Base-by-base conservation (phyloP, 2,888 invertebrate genomes). In the Zhuqinia jingwanae region DNA sequence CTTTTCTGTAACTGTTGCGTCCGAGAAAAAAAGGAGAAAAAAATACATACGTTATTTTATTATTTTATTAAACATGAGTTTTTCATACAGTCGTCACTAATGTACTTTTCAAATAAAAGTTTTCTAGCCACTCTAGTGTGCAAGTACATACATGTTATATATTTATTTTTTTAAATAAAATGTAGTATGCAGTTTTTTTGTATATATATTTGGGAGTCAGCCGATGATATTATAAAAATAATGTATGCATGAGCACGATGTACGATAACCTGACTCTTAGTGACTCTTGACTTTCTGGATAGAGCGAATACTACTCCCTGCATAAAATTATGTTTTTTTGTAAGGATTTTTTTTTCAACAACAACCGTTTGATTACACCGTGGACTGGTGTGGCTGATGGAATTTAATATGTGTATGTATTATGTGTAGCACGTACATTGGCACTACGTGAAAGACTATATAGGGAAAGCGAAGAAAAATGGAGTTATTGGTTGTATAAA, bases 1-100 rank as follows among this genome's bases (percentile, higher is more conserved):
- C 90, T 93, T 93, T 89, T 93, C 92, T 36, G 93, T 92, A 89
- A 93, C 93, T 93, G 91, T 81, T 91, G 91, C 81, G 47, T 81
- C 77, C 60, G 77, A 87, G 60, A 87, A 82, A 53, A 75, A 77
- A 36, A 36, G 36, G 36, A 36, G 8, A n/a, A 53, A 77, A 76
- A 53, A 56, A 45, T 42, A 70, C 36, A 60, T 58, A 22, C 1
- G n/a, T n/a, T 2, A 20, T 58, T 25, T 2, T 10, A 11, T 56
- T 56, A 5, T 60, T 8, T 50, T 50, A 15, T 15, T 50, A 50
- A 50, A n/a, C 50, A 50, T 50, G 50, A 50, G 50, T 50, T 50
- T 50, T 15, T 50, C 2, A n/a, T n/a, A n/a, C n/a, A n/a, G n/a
- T n/a, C n/a, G n/a, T n/a, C n/a, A n/a, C n/a, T n/a, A n/a, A n/a